Evolutionary conservation across 2,888 invertebrate genomes (phyloP).

Genomic region (Quadroppia sp.): DNA sequence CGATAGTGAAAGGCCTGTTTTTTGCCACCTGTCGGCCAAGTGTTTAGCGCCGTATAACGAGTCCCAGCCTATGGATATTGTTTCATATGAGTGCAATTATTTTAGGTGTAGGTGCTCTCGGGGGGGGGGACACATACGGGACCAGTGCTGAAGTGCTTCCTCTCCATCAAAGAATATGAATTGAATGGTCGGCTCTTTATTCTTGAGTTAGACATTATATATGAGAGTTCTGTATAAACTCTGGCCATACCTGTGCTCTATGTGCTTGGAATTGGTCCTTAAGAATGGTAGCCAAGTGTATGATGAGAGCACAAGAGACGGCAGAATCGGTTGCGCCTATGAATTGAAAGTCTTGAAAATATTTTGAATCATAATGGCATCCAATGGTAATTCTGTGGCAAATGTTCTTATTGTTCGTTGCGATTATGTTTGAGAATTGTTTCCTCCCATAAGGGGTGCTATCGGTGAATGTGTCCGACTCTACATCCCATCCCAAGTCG

Average conservation of each 20-base stretch:
- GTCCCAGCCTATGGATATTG: conserved; percentile 60
- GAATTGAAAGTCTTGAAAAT: conserved; percentile 57
- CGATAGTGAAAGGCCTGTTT: conserved; percentile 49
- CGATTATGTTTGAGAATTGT: conserved; percentile 79
- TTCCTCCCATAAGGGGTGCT: conserved; percentile 71
- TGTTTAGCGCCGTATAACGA: conserved; percentile 92
- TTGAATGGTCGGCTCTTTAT: conserved; percentile 60
- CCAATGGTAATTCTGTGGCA: conserved; percentile 67
- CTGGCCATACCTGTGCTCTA: not conserved
- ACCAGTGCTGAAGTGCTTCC: conserved; percentile 89
- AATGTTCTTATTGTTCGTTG: conserved; percentile 72
- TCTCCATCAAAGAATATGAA: conserved; percentile 97
- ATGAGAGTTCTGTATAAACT: too few relatives aligned
- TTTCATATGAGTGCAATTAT: not conserved
- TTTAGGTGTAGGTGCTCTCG: not conserved
- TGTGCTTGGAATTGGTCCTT: conserved; percentile 49
- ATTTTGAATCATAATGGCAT: conserved; percentile 88
- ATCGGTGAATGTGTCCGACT: conserved; percentile 64
- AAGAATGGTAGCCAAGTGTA: conserved; percentile 63
- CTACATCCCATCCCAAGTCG: conserved; percentile 48
- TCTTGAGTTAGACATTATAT: conserved; percentile 37
- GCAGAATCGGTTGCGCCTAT: conserved; percentile 89
- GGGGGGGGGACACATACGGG: conserved; percentile 49
- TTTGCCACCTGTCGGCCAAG: conserved; percentile 72
- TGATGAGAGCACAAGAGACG: conserved; percentile 86